Conservation (phyloP, 2,113 vertebrate genomes). For the Noctilio leporinus region DNA sequence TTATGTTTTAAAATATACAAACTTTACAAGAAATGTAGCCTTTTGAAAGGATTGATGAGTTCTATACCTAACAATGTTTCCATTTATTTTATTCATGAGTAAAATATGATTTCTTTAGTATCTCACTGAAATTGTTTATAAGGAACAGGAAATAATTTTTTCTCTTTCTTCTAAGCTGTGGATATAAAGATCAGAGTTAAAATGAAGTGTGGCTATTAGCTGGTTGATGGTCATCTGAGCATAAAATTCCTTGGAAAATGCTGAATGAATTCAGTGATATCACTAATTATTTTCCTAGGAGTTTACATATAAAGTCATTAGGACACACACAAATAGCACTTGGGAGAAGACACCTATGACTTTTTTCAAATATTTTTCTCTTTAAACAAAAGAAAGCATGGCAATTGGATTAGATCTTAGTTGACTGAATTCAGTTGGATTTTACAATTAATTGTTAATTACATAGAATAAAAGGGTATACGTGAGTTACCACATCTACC, state of each 20-base stretch:
- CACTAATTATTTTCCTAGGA: neutral
- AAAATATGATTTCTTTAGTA: neutral
- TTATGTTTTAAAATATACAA: neutral
- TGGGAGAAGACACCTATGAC: neutral
- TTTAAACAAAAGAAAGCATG: neutral
- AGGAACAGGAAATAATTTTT: neutral
- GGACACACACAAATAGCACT: neutral
- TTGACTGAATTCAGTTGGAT: neutral
- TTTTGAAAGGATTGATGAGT: neutral
- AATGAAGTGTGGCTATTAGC: neutral
- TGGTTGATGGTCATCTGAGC: neutral
- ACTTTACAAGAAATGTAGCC: neutral
- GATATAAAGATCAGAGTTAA: neutral
- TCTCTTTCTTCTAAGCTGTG: neutral
- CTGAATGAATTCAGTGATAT: neutral
- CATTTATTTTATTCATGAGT: neutral
- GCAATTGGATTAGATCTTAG: neutral
- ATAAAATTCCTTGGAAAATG: neutral
- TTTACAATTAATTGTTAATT: constrained; percentile 27
- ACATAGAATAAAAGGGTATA: neutral
- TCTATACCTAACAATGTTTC: neutral
- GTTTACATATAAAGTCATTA: neutral
- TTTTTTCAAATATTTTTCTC: neutral
- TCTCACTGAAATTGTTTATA: neutral
- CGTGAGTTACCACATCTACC: neutral